These are phyloP conservation scores for Aegypius monachus DNA, from an alignment of 2,113 vertebrate genomes.

Conservation along the genomic window DNA sequence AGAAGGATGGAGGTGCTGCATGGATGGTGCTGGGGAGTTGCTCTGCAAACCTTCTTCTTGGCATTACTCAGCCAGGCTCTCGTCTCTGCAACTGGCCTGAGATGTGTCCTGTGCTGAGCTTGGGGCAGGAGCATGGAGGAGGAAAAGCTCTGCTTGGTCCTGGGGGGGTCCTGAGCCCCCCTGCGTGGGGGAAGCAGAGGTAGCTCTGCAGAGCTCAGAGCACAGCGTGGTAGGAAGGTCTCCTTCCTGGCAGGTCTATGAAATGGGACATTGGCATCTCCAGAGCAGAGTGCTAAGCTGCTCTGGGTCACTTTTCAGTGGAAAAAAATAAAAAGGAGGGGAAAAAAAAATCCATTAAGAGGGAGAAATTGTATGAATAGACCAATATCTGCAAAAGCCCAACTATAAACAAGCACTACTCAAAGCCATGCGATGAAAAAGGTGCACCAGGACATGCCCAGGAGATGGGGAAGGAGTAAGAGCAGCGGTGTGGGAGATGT, in stretches of 20 bases:
- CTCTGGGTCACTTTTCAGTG: not conserved
- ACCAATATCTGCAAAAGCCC: not conserved
- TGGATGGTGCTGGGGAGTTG: not conserved
- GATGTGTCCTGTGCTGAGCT: not conserved
- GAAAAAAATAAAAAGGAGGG: not conserved
- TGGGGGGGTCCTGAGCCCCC: not conserved
- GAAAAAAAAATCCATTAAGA: not conserved
- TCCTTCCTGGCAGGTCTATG: rapidly evolving
- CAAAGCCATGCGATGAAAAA: rapidly evolving
- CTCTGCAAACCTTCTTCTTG: not conserved
- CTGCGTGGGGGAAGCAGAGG: not conserved
- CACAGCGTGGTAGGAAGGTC: not conserved
- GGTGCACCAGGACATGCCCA: not conserved
- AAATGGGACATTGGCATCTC: not conserved
- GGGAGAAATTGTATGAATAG: not conserved
- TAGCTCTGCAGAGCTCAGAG: not conserved
- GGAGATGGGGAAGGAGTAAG: not conserved
- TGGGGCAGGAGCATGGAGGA: not conserved
- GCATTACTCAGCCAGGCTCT: not conserved
- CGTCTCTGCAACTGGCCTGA: no score
- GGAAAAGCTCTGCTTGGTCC: not conserved
- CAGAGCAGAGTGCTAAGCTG: not conserved
- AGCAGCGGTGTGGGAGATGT: not conserved
- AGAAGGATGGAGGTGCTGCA: not conserved
- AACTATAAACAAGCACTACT: rapidly evolving